Evolutionary conservation across 2,113 vertebrate genomes (phyloP).

Genomic region (Phrynosoma blainvillii): DNA sequence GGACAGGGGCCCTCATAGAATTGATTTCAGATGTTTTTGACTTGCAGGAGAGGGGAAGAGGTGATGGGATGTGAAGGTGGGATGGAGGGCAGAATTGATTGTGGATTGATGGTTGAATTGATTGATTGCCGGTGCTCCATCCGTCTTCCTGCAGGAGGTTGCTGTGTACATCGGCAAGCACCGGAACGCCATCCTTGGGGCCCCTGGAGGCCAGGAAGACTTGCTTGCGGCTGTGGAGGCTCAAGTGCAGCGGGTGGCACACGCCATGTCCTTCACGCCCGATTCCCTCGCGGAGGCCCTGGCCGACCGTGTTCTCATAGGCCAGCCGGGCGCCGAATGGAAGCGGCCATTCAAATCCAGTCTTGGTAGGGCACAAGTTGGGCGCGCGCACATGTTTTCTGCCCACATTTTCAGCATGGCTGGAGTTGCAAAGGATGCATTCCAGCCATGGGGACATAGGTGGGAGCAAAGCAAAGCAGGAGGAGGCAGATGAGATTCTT

Average conservation of each 20-base stretch:
- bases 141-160: slow-evolving; percentile 70
- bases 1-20: too few relatives aligned
- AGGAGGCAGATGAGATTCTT: too few relatives aligned
- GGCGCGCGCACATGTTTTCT: too few relatives aligned
- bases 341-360: slow-evolving; percentile 94
- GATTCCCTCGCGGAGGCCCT: slow-evolving; percentile 82
- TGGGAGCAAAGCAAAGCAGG: too few relatives aligned
- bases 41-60: not conserved
- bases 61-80: not conserved
- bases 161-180: slow-evolving; percentile 85
- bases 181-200: slow-evolving; percentile 81
- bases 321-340: slow-evolving; percentile 81
- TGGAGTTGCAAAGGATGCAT: too few relatives aligned
- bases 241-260: slow-evolving; percentile 77
- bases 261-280: slow-evolving; percentile 90
- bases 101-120: not conserved
- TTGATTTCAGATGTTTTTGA: too few relatives aligned
- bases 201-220: slow-evolving; percentile 39
- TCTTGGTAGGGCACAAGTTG: slow-evolving; percentile 76
- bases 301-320: slow-evolving; percentile 81
- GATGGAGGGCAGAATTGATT: not conserved
- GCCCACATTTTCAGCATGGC: too few relatives aligned
- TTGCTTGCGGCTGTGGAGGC: slow-evolving; percentile 69
- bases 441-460: not conserved
- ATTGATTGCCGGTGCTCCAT: not conserved